Percentiles rank a stretch among this genome's conserved stretches.
Conservation (phyloP, 2,797 vertebrate genomes). For the Lophius americanus region DNA sequence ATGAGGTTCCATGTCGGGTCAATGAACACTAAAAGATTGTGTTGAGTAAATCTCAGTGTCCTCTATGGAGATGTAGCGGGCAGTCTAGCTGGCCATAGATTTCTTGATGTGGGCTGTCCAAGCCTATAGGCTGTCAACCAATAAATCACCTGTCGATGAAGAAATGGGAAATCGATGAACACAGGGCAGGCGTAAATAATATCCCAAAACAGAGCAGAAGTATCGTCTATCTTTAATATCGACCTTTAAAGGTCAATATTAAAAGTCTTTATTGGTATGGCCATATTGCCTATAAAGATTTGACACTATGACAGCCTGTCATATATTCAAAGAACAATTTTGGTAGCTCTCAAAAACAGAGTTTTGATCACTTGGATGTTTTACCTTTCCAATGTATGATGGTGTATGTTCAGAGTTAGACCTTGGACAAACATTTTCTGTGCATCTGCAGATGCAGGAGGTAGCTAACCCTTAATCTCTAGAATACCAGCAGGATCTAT, state of each 20-base stretch:
- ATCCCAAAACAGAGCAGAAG: not conserved
- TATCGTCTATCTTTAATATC: too few species aligned
- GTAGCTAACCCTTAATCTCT: not conserved
- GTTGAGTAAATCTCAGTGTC: too few species aligned
- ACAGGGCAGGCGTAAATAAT: not conserved
- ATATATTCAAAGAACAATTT: not conserved
- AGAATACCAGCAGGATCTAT: too few species aligned
- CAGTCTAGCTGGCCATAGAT: too few species aligned
- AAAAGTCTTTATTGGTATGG: too few species aligned
- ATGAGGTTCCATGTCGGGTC: constrained; percentile 5
- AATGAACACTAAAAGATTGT: too few species aligned
- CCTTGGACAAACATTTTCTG: too few species aligned
- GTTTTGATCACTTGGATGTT: not conserved
- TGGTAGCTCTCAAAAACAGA: not conserved
- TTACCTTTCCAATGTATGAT: not conserved
- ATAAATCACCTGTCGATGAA: constrained; percentile 21
- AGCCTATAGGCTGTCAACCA: constrained; percentile 21
- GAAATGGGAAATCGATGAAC: not conserved
- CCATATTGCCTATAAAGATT: too few species aligned
- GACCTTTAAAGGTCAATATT: too few species aligned
- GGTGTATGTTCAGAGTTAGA: not conserved
- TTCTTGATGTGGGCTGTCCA: constrained; percentile 1
- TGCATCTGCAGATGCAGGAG: not conserved
- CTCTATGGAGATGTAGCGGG: too few species aligned
- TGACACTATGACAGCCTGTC: too few species aligned